Evolutionary conservation across 2,113 vertebrate species (phyloP).

Genomic region (Ochotona curzoniae): DNA sequence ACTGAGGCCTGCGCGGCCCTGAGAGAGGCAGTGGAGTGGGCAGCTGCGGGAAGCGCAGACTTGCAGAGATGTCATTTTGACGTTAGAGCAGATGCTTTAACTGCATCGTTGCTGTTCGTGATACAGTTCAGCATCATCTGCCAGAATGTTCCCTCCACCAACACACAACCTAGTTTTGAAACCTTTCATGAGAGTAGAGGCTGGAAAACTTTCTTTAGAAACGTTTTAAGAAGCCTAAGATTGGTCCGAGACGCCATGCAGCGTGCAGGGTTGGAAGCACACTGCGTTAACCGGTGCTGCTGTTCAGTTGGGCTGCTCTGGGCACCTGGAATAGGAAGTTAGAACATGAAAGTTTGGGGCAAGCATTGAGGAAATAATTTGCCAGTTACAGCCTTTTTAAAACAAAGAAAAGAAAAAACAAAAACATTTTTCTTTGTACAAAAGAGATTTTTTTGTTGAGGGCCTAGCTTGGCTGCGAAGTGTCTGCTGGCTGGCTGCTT

Average conservation of each 20-base stretch:
- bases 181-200: constrained; percentile 36
- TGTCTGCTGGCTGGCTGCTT: constrained; percentile 81
- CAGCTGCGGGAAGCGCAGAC: neutral
- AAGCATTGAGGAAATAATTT: constrained; percentile 55
- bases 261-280: constrained; percentile 49
- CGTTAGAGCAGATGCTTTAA: constrained; percentile 51
- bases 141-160: neutral
- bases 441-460: constrained; percentile 72
- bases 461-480: constrained; percentile 80
- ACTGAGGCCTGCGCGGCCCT: neutral
- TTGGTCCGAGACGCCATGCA: neutral
- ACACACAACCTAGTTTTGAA: constrained; percentile 55
- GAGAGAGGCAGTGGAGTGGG: neutral
- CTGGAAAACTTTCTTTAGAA: constrained; percentile 52
- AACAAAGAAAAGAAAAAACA: constrained; percentile 51
- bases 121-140: neutral
- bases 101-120: neutral
- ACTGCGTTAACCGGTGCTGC: constrained; percentile 49
- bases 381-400: constrained; percentile 85
- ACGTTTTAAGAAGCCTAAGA: constrained; percentile 21
- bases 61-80: constrained; percentile 46
- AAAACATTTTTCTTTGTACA: constrained; percentile 85
- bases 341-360: constrained; percentile 69
- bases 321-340: constrained; percentile 80
- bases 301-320: constrained; percentile 71